Evolutionary conservation across 2,888 invertebrate species (phyloP), one percentile per base, ranked within the genome.

Genomic region (Panzeria rudis): DNA sequence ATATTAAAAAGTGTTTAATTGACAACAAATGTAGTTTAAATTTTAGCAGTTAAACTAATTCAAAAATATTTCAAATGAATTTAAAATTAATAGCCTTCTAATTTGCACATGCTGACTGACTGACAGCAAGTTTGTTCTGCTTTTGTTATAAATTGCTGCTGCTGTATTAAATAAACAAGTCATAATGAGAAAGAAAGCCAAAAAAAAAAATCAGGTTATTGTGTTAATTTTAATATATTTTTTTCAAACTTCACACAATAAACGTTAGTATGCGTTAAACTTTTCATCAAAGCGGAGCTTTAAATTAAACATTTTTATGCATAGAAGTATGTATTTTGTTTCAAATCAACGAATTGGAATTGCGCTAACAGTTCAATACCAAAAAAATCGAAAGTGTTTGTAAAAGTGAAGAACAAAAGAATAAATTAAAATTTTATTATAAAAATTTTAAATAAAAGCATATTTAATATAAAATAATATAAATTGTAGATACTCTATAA

Each of bases 191-290:
- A 68, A 77, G 68, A 66, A 76, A 56, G 44, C 38, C 38, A 50
- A 64, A 62, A 41, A 76, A 47, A 56, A 44, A 59, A 56, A 32
- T 20, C 35, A 64, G 59, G 59, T 59, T 59, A 59, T 35, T 59
- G 59, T 59, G 32, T 35, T 59, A 35, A 56, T 56, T 7, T 54
- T 38, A 38, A 11, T 38, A 11, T 38, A 38, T 2, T 11, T 25
- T 38, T 73, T 52, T 64, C 5, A 41, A 64, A 44, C 47, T 50
- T 66, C 17, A 47, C 13, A 35, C 29, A 25, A 38, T 23, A 38
- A 59, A 23, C 35, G 23, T 77, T 50, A 77, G 77, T 77, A 17
- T 38, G 50, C 38, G 17, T 59, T 38, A 38, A 64, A 77, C 77
- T 68, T 47, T 17, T 50, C 25, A 59, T 8, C 59, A 50, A 68